A percentile compares a stretch with the other conserved stretches of the same genome.
phyloP scores from a whole-genome alignment of 2,797 vertebrate species.

The Sebastes nivosus region DNA sequence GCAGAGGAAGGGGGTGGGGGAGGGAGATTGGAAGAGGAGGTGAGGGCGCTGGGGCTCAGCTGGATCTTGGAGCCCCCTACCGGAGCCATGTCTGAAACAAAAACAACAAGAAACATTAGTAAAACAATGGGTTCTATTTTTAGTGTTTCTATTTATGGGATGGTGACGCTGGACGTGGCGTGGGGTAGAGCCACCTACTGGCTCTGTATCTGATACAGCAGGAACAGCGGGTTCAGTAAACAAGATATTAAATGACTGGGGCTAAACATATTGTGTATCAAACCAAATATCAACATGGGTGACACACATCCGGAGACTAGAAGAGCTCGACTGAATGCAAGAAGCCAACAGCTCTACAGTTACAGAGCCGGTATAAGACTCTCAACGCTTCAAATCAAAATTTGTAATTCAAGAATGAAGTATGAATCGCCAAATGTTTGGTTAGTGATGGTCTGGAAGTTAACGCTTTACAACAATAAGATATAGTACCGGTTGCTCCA shows the following conservation, averaged over 20 bases:
- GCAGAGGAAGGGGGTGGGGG: constrained; percentile 84
- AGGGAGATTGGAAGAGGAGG: constrained; percentile 81
- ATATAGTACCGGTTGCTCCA: background rate
- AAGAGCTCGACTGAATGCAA: background rate
- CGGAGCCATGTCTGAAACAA: constrained; percentile 57
- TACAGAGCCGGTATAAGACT: background rate
- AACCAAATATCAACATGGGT: constrained; percentile 44
- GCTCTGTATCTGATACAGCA: constrained; percentile 23
- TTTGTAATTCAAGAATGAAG: background rate
- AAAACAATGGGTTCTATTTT: constrained; percentile 47
- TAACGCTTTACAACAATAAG: background rate
- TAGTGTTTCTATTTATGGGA: constrained; percentile 8
- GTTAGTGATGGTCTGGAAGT: background rate
- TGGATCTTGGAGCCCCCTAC: constrained; percentile 67
- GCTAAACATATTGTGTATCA: constrained; percentile 58
- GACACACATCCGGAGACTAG: background rate
- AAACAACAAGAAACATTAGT: constrained; percentile 15
- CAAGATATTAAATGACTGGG: constrained; percentile 60
- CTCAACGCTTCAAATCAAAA: background rate
- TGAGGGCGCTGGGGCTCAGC: constrained; percentile 69
- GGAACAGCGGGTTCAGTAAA: constrained; percentile 48
- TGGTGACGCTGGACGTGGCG: background rate
- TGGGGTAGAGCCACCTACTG: constrained; percentile 31
- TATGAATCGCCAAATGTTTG: background rate
- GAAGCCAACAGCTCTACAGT: background rate